Evolutionary conservation across 2,113 vertebrate genomes (phyloP).

Genomic region (Pygoscelis adeliae): DNA sequence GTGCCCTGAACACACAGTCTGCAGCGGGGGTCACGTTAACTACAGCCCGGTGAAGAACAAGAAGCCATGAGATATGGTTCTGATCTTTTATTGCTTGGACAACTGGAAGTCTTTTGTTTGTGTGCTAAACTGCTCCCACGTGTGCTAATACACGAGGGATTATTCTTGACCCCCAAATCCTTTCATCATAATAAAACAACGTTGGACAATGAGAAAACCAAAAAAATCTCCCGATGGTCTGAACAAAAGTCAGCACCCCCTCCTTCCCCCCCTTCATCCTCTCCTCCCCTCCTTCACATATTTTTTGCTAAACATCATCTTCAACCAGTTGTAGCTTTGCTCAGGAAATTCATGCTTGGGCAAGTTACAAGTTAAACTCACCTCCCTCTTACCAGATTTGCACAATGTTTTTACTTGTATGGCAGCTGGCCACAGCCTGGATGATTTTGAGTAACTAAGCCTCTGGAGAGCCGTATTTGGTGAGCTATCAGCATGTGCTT

Average conservation of each 20-base stretch:
- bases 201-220: not conserved
- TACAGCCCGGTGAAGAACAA: not conserved
- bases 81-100: not conserved
- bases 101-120: not conserved
- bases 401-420: not conserved
- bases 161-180: not conserved
- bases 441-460: not conserved
- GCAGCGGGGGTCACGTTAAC: not conserved
- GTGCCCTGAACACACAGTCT: not conserved
- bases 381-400: conserved; percentile 1
- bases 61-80: not conserved
- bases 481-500: not conserved
- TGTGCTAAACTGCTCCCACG: not conserved
- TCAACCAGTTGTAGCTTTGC: not conserved
- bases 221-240: not conserved
- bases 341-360: not conserved
- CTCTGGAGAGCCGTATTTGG: not conserved
- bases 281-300: not conserved
- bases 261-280: no score
- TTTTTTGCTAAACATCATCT: conserved; percentile 1
- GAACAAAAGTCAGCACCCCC: not conserved
- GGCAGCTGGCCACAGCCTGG: not conserved
- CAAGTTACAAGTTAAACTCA: conserved; percentile 20
- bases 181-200: not conserved
- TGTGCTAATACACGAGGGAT: not conserved